Base-by-base conservation (phyloP, 2,797 vertebrate genomes). In the Chaetophractus vellerosus region DNA sequence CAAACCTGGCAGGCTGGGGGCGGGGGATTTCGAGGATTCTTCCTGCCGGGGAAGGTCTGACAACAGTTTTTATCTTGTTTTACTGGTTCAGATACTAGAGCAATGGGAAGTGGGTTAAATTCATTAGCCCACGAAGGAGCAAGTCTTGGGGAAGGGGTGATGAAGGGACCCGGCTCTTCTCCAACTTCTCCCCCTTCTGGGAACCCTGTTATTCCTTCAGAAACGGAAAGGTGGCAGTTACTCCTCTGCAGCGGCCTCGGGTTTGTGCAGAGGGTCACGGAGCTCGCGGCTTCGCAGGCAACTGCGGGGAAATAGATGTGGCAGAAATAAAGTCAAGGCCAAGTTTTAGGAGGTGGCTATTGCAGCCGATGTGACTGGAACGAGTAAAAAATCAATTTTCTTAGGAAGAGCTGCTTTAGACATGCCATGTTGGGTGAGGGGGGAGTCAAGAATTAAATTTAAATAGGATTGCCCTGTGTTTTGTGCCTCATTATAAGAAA, bases 401-500 rank as follows among this genome's bases (percentile, higher is more conserved):
- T 71, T 64, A 48, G 41, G 41, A 55, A 24, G 80, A 71, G 64
- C 61, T 50, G 89, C 88, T 94, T 79, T 84, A 84, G 33, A 86
- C 72, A 83, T 84, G 38, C 41, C 18, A 41, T 31, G 74, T 48
- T 36, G 75, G 50, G 12, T 5, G 50, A 31, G 4, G 59, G 52
- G 41, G 10, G 64, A 50, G 15, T 31, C 15, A 50, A 48, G 33
- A 79, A 86, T 92, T 90, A 45, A 45, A 87, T 93, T 68, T 80
- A 68, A 90, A 89, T 90, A 74, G 88, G 45, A 41, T 82, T 69
- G 52, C 80, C 87, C 61, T 59, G 63, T 45, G 68, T 50, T 79
- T 91, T 72, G 80, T 96, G 72, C 36, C 68, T 92, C 74, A 88
- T 89, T 61, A 81, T 81, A 75, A 92, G 83, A 68, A 90, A 94